Evolutionary conservation across 2,797 vertebrate genomes (phyloP).

Genomic region (Staurois parvus): DNA sequence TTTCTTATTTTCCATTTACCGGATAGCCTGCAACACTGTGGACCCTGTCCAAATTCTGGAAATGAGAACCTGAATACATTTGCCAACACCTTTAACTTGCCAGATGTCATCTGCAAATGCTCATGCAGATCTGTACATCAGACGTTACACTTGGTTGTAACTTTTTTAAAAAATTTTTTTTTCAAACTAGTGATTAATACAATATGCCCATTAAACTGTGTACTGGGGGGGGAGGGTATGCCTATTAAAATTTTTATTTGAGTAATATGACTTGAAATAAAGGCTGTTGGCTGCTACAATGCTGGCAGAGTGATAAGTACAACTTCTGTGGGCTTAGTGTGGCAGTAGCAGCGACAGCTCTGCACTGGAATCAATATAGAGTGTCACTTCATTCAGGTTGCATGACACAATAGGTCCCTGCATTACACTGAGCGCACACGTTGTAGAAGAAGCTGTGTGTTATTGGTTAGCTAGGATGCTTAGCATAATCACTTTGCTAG

Average conservation of each 20-base stretch:
- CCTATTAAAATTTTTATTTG: background rate
- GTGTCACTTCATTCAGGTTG: conserved; percentile 34
- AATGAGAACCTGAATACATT: conserved; percentile 9
- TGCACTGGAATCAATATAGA: background rate
- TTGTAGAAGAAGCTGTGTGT: conserved; percentile 76
- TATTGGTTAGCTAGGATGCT: conserved; percentile 86
- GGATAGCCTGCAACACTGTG: conserved; percentile 1
- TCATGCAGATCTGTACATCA: background rate
- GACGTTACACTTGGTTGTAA: conserved; percentile 9
- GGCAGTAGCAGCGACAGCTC: background rate
- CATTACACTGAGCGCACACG: conserved; percentile 73
- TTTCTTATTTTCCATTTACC: too few species aligned
- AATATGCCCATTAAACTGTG: background rate
- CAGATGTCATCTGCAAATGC: conserved; percentile 16
- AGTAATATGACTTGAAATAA: background rate
- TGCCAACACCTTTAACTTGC: conserved; percentile 22
- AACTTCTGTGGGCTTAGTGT: background rate
- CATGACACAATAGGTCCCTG: conserved; percentile 77
- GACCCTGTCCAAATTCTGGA: conserved; percentile 1
- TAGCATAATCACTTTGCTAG: conserved; percentile 87
- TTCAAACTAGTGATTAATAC: background rate
- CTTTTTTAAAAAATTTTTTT: background rate
- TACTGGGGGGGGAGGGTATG: background rate
- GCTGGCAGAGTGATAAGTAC: background rate
- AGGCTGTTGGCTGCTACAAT: background rate